Evolutionary conservation across 2,888 invertebrate species (phyloP), one percentile per base, ranked within the genome.

Genomic region (Cheilosia variabilis): DNA sequence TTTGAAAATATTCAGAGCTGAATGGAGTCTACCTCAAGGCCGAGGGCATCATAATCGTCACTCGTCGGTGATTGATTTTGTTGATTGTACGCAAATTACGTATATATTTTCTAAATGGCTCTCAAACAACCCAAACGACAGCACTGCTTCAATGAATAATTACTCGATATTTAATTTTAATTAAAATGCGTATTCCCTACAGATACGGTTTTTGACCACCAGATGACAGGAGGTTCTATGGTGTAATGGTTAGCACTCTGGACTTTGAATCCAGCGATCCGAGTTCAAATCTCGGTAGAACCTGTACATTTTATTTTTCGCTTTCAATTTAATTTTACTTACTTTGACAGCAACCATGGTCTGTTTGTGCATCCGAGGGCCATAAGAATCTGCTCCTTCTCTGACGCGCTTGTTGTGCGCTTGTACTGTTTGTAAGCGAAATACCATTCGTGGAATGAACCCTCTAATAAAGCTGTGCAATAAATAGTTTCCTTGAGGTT

Each of bases 401-500:
- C 95, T 0, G 94, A 93, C 0, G 94, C 94, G 15, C 94, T 93
- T 6, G 90, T 91, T 2, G 91, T 91, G 27, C 90, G 90, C 41
- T 90, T 91, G 83, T 92, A 93, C 62, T 91, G 91, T 19, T 93
- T 91, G 90, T 94, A 95, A 22, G 94, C 94, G 89, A 95, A 95
- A 78, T 95, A 93, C 96, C 96, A 96, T 90, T 95, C 96, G 9
- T 92, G 92, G 87, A 93, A 93, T 0, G 94, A 94, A 0, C 95
- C 96, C 88, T 94, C 93, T 43, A 93, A 92, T 45, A 96, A 92
- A 0, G 95, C 95, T 2, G 94, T 94, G 89, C 96, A 96, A 89
- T 95, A 95, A 43, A 95, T 94, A 7, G 93, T 93, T 3, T 93
- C 91, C 82, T 94, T 94, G 31, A 95, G 90, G 90, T 95, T 94